Evolutionary conservation across 2,113 vertebrate genomes (phyloP).

Genomic region (Piprites chloris): DNA sequence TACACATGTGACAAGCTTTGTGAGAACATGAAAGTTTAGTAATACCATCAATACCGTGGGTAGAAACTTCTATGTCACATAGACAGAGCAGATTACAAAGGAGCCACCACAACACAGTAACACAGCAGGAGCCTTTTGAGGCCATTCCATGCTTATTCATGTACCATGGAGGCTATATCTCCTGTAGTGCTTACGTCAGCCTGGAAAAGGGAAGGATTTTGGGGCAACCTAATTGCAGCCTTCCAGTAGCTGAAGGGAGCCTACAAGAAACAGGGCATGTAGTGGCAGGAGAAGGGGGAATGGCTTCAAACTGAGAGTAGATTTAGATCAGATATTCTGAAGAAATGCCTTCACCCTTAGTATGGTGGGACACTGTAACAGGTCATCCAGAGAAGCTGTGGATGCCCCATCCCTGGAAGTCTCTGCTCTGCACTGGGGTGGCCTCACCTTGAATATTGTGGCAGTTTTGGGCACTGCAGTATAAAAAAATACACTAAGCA

Average conservation of each 20-base stretch:
- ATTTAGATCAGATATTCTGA: background rate
- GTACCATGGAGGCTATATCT: background rate
- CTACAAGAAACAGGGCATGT: background rate
- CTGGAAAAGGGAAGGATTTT: background rate
- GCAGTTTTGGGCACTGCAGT: background rate
- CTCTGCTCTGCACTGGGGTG: background rate
- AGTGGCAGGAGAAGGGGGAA: background rate
- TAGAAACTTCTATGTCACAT: background rate
- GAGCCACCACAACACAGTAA: background rate
- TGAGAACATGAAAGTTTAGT: background rate
- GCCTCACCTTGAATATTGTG: background rate
- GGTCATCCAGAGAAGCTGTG: fast-evolving
- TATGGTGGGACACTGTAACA: background rate
- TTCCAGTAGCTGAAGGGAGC: background rate
- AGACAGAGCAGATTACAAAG: background rate
- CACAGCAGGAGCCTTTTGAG: background rate
- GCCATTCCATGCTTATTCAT: background rate
- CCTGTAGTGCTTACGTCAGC: background rate
- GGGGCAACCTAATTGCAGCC: background rate
- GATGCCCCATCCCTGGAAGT: background rate
- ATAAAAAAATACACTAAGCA: background rate
- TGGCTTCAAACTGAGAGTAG: background rate
- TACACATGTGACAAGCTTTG: background rate
- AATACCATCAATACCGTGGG: background rate
- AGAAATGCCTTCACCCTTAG: background rate